A percentile compares a stretch with the other conserved stretches of the same genome.
These are phyloP conservation scores for Psilopsiagon aymara DNA, from an alignment of 2,113 vertebrate genomes.

Conservation along the genomic window DNA sequence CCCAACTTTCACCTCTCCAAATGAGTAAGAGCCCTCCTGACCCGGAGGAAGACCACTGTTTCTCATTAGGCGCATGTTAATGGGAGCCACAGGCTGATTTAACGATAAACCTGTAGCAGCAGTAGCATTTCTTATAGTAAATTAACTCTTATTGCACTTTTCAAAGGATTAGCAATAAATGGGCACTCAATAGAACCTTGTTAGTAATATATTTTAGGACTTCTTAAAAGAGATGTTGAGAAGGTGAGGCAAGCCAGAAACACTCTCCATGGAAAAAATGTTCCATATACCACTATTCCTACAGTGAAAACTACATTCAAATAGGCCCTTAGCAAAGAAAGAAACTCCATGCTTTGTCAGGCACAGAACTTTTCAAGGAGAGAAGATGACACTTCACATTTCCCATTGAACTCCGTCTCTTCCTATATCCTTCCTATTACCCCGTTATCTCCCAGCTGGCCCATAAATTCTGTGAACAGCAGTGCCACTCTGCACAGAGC, in stretches of 20 bases:
- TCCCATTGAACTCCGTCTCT: not conserved
- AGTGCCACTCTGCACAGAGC: not conserved
- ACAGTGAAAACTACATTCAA: not conserved
- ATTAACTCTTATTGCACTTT: not conserved
- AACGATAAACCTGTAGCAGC: not conserved
- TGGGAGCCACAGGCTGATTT: not conserved
- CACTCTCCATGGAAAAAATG: not conserved
- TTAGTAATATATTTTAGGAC: not conserved
- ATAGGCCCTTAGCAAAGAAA: not conserved
- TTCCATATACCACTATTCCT: not conserved
- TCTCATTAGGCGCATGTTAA: not conserved
- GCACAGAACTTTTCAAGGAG: not conserved
- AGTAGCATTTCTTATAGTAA: not conserved
- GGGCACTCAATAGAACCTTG: not conserved
- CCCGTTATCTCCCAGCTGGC: not conserved
- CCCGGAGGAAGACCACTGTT: not conserved
- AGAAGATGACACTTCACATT: not conserved
- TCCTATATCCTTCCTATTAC: not conserved
- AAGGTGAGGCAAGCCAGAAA: not conserved
- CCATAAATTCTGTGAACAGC: not conserved
- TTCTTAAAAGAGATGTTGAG: not conserved
- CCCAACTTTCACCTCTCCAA: not conserved
- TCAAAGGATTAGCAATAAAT: not conserved
- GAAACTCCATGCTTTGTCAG: not conserved
- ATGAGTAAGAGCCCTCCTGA: not conserved